These are phyloP conservation scores for Conomelus anceps DNA, from an alignment of 2,888 invertebrate species.

Conservation along the genomic window DNA sequence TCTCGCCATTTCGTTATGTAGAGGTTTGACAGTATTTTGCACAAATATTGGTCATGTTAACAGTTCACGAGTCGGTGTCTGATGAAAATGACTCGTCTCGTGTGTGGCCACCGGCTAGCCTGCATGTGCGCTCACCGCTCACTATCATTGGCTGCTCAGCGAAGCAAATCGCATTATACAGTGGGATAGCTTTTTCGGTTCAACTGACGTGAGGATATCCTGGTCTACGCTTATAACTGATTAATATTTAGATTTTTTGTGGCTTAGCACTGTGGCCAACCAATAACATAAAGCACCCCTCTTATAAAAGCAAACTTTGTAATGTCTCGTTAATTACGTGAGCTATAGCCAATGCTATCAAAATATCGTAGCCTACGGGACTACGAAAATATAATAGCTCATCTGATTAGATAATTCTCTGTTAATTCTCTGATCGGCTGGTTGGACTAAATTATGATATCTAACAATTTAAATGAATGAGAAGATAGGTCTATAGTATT, in stretches of 20 bases:
- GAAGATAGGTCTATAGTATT: too few species aligned
- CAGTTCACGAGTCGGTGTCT: background rate
- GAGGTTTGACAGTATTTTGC: too few species aligned
- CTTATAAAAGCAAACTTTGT: background rate
- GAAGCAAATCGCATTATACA: background rate
- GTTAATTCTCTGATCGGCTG: too few species aligned
- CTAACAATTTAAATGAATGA: too few species aligned
- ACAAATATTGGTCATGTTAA: too few species aligned
- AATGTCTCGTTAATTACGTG: background rate
- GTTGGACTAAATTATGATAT: too few species aligned
- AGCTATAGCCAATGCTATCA: too few species aligned
- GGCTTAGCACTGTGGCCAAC: background rate
- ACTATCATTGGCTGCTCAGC: background rate
- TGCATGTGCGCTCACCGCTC: background rate
- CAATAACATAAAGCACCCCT: background rate
- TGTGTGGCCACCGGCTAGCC: background rate
- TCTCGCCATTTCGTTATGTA: too few species aligned
- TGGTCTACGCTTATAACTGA: background rate
- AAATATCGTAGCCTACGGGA: too few species aligned
- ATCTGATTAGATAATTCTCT: too few species aligned
- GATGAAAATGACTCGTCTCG: background rate
- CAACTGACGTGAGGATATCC: background rate
- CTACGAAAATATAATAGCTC: too few species aligned
- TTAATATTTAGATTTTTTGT: background rate
- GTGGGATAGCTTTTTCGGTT: background rate